Conservation (phyloP, 2,888 invertebrate species). For the Gryllus longicercus region DNA sequence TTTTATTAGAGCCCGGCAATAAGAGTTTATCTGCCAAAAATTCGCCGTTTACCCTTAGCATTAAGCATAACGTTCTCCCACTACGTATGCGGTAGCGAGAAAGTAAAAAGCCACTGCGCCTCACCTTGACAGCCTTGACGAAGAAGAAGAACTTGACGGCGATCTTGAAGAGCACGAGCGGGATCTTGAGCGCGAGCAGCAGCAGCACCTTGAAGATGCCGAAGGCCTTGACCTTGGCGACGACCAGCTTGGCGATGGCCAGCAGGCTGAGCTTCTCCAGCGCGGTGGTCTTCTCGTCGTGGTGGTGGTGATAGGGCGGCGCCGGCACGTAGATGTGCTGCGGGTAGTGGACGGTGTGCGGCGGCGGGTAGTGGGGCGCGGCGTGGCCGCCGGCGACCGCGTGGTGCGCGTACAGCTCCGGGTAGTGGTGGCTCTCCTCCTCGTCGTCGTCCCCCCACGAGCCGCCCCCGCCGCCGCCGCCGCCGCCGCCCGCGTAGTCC, state of each 20-base stretch:
- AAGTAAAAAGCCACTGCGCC: background rate
- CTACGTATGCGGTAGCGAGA: too few relatives aligned
- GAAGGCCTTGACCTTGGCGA: constrained; percentile 32
- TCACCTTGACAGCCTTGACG: constrained; percentile 31
- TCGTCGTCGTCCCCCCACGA: background rate
- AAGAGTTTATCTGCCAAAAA: too few relatives aligned
- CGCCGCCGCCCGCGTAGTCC: background rate
- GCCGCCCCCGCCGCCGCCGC: background rate
- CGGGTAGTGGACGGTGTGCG: constrained; percentile 10
- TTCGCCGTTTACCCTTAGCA: too few relatives aligned
- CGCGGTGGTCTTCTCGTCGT: constrained; percentile 22
- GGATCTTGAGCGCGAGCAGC: constrained; percentile 29
- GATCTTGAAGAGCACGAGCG: constrained; percentile 30
- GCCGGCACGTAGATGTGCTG: constrained; percentile 19
- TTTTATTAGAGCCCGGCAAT: too few relatives aligned
- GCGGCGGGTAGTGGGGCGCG: background rate
- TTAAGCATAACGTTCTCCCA: too few relatives aligned
- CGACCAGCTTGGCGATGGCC: constrained; percentile 33
- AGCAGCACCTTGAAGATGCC: constrained; percentile 30
- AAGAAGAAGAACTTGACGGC: constrained; percentile 33
- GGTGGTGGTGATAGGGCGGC: constrained; percentile 10
- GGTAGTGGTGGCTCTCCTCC: background rate
- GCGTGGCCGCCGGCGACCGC: background rate
- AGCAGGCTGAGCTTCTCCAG: constrained; percentile 31
- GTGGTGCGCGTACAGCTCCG: background rate